These are phyloP conservation scores for Abrostola triplasia DNA, from an alignment of 2,888 invertebrate species.

Conservation along the genomic window DNA sequence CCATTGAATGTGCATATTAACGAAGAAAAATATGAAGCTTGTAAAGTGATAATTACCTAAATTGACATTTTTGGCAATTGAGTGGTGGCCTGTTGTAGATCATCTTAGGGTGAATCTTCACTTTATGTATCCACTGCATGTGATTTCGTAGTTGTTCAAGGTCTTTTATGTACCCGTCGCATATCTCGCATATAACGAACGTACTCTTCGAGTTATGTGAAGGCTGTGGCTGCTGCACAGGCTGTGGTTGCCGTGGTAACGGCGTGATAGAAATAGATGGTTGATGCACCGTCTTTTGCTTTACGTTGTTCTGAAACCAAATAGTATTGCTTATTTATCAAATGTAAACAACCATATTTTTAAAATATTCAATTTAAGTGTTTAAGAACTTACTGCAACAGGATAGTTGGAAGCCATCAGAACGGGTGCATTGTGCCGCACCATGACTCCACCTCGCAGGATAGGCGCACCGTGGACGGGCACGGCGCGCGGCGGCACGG, in stretches of 20 bases:
- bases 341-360: no score
- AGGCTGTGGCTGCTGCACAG: conserved; percentile 70
- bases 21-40: no score
- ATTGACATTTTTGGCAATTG: conserved; percentile 98
- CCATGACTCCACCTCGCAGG: conserved; percentile 86
- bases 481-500: conserved; percentile 57
- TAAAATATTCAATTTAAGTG: no score
- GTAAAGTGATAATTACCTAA: conserved; percentile 75
- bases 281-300: conserved; percentile 85
- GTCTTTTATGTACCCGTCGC: conserved; percentile 98
- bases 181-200: conserved; percentile 98
- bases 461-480: conserved; percentile 70
- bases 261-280: conserved; percentile 97
- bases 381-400: conserved; percentile 86
- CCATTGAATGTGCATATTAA: no score
- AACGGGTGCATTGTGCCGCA: conserved; percentile 87
- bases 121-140: conserved; percentile 99
- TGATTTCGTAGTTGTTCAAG: conserved; percentile 97
- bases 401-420: conserved; percentile 89
- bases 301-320: conserved; percentile 66
- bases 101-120: conserved; percentile 98
- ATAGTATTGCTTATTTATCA: background rate
- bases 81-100: conserved; percentile 97
- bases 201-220: conserved; percentile 89
- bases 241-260: conserved; percentile 89